Evolutionary conservation across 1,140 invertebrate genomes (phyloP), one percentile per base, ranked within the genome.

Genomic region (Pseudoatta argentina): DNA sequence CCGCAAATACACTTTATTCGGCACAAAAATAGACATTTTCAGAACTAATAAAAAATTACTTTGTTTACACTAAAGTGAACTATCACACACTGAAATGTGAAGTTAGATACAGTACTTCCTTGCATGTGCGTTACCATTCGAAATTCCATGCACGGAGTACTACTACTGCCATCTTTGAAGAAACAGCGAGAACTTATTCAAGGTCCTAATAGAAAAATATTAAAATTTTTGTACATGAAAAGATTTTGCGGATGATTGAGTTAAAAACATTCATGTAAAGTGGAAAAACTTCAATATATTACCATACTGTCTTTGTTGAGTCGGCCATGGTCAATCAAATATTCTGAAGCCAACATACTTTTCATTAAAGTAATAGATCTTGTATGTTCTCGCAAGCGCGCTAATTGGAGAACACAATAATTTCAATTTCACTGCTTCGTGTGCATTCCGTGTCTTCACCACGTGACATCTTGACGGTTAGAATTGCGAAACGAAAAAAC

Each of bases 401-500:
- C 77, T 30, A 64, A 81, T 30, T 71, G 30, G 30, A 81, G 30
- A 21, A 57, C 63, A 53, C 63, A 53, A 34, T 34, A 34, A 34
- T 34, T 34, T 73, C 59, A 69, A 73, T 86, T 86, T 86, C 67
- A 87, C 77, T 66, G 76, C 4, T 57, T 64, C 51, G 27, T 48
- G 27, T 44, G 44, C 72, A 63, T 64, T 57, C 34, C 67, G 4
- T 18, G 24, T 34, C 10, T 57, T 39, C 12, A 16, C 21, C 53
- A 75, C 53, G 53, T 39, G 59, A 73, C 75, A 66, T 18, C 63
- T 72, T 10, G 53, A 30, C 21, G 51, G 53, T 4, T 27, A 64
- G n/a, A 48, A 10, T 89, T 82, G 71, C 87, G 83, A 82, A 87
- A 91, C 16, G 18, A 71, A 87, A 85, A 66, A 86, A 78, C 82